Percentiles rank a stretch among this genome's conserved stretches.
phyloP scores from a whole-genome alignment of 2,888 invertebrate genomes.

The Conchocele bisecta region DNA sequence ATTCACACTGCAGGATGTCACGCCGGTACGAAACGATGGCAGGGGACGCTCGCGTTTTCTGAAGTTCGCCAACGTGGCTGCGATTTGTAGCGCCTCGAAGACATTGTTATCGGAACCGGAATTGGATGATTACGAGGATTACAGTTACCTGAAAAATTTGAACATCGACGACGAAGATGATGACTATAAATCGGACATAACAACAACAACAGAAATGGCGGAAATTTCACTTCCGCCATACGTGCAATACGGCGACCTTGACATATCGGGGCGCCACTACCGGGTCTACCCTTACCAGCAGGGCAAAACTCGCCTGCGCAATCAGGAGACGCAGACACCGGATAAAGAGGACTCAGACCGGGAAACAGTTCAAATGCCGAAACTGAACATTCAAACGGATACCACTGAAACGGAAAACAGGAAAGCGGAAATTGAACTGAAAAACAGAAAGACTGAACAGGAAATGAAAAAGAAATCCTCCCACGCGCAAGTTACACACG shows the following conservation, averaged over 20 bases:
- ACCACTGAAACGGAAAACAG: too few species aligned
- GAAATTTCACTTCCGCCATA: too few species aligned
- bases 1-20: slow-evolving; percentile 74
- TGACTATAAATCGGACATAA: slow-evolving; percentile 35
- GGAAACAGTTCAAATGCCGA: slow-evolving; percentile 1
- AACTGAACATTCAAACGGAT: too few species aligned
- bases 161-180: slow-evolving; percentile 34
- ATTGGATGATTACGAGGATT: slow-evolving; percentile 22
- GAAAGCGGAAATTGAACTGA: not conserved
- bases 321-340: slow-evolving; percentile 35
- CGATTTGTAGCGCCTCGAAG: slow-evolving; percentile 47
- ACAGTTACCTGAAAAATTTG: slow-evolving; percentile 16
- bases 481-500: not conserved
- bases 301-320: slow-evolving; percentile 18
- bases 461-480: slow-evolving; percentile 6
- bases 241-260: too few species aligned
- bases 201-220: slow-evolving; percentile 31
- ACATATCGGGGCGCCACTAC: slow-evolving; percentile 18
- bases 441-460: not conserved
- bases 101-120: slow-evolving; percentile 8
- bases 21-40: slow-evolving; percentile 42
- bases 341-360: slow-evolving; percentile 14
- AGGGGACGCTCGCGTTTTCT: slow-evolving; percentile 49
- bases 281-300: slow-evolving; percentile 11
- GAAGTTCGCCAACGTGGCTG: slow-evolving; percentile 49